Base-by-base conservation (phyloP, 1,140 invertebrate species). In the Teleopsis dalmanni region DNA sequence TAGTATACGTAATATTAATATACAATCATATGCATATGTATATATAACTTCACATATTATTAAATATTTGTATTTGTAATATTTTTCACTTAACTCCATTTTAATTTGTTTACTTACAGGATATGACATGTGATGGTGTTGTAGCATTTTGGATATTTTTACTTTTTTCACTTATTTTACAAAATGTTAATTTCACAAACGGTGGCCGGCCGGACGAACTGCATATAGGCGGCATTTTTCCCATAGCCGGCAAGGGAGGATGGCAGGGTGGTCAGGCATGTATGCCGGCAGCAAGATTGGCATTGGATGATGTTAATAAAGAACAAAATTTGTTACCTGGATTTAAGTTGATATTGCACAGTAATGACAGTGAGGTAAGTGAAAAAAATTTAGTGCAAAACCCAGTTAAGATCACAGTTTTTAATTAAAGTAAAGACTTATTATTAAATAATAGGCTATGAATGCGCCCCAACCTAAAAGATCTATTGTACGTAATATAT, bases 191-290 rank as follows among this genome's bases (percentile, higher is more conserved):
- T 48, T 56, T 55, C 52, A 60, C 51, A 37, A 47, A 59, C 52
- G 65, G 57, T 40, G 59, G 59, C 21, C 59, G 57, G 42, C 55
- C 59, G 56, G 84, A 87, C 73, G 82, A 88, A 51, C 75, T 98
- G 50, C 91, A 98, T 72, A 96, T 99, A 70, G 96, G 93, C 38
- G 95, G 91, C 18, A 95, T 98, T 57, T 98, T 98, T 75, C 95
- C 95, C 4, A 98, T 97, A 71, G 84, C 79, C 45, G 91, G 91
- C 10, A 85, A 92, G 65, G 94, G 93, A 44, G 93, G 94, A 46
- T 96, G 95, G 93, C 85, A 94, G 70, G 90, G 93, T 47, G 90
- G 91, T 11, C 89, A 91, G 78, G 91, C 91, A 2, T 95, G 91
- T 67, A 88, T 90, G 80, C 94, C 94, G 35, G 95, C 96, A 16